A percentile compares a stretch with the other conserved stretches of the same genome.
Conservation (phyloP, 2,888 invertebrate genomes). For the Lasius platythorax region DNA sequence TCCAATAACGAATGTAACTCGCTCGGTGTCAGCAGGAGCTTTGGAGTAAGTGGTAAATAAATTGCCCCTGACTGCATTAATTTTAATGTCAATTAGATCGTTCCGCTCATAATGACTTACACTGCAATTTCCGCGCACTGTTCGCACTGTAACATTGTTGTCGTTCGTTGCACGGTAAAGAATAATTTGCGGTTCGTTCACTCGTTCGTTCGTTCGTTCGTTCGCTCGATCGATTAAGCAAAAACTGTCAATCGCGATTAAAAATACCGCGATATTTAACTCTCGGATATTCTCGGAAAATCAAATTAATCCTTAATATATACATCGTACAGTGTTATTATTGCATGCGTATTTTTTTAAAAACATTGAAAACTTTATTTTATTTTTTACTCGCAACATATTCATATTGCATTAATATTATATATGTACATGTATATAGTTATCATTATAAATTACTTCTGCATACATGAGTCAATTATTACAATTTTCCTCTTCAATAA, state of each 20-base stretch:
- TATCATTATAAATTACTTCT: slow-evolving; percentile 3
- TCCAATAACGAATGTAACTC: slow-evolving; percentile 74
- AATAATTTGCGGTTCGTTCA: slow-evolving; percentile 26
- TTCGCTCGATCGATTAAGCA: slow-evolving; percentile 8
- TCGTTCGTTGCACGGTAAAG: slow-evolving; percentile 7
- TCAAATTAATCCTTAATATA: slow-evolving; percentile 1
- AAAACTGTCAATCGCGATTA: slow-evolving; percentile 29
- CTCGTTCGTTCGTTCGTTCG: not conserved
- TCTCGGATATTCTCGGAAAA: slow-evolving; percentile 6
- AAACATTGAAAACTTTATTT: not conserved
- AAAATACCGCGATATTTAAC: slow-evolving; percentile 8
- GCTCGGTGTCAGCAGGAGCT: slow-evolving; percentile 71
- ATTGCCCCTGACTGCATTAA: slow-evolving; percentile 78
- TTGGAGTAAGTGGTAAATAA: slow-evolving; percentile 76
- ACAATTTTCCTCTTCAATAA: not conserved
- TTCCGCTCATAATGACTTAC: slow-evolving; percentile 70
- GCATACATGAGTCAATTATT: not conserved
- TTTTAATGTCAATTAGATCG: slow-evolving; percentile 77
- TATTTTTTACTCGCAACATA: not conserved
- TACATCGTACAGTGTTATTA: not conserved
- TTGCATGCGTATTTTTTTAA: not conserved
- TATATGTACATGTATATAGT: not conserved
- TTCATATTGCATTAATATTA: not conserved
- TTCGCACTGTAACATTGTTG: slow-evolving; percentile 39
- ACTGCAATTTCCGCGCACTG: slow-evolving; percentile 55